Percentiles rank a stretch among this genome's conserved stretches.
Evolutionary conservation across 2,888 invertebrate species (phyloP).

Genomic region (Sminthurides aquaticus): DNA sequence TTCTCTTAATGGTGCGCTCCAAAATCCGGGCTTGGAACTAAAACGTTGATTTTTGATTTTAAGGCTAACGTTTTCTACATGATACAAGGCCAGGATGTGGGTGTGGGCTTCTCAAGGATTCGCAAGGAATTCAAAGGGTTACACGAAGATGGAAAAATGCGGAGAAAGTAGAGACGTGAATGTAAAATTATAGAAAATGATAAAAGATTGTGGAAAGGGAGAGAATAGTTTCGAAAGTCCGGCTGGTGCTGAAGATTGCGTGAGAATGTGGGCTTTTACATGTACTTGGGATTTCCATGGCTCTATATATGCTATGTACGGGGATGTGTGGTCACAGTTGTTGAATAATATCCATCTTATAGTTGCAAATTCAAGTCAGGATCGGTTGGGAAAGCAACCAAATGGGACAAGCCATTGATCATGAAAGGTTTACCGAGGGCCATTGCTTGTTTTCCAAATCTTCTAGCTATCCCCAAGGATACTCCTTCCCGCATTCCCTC

Average conservation of each 20-base stretch:
- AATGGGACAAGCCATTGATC: conserved; percentile 44
- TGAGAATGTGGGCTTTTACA: conserved; percentile 44
- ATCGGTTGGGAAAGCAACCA: conserved; percentile 43
- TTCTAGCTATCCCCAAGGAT: conserved; percentile 40
- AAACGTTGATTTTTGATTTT: too few species aligned
- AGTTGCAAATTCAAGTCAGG: conserved; percentile 45
- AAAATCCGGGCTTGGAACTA: too few species aligned
- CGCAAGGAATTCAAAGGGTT: too few species aligned
- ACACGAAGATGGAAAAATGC: background rate
- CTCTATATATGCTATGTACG: background rate
- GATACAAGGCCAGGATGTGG: too few species aligned
- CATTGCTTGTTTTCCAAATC: conserved; percentile 29
- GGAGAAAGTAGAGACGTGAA: background rate
- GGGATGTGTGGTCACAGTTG: conserved; percentile 43
- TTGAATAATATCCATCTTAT: conserved; percentile 44
- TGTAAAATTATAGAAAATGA: background rate
- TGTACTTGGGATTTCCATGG: conserved; percentile 41
- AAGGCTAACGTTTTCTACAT: too few species aligned
- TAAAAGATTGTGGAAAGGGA: background rate
- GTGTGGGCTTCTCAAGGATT: too few species aligned
- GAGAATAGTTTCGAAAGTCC: conserved; percentile 16
- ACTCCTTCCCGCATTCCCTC: conserved; percentile 34
- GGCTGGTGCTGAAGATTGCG: conserved; percentile 41
- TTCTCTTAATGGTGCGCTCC: too few species aligned
- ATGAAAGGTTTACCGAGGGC: conserved; percentile 38